phyloP scores from a whole-genome alignment of 2,888 invertebrate genomes.

The Diploptera punctata region DNA sequence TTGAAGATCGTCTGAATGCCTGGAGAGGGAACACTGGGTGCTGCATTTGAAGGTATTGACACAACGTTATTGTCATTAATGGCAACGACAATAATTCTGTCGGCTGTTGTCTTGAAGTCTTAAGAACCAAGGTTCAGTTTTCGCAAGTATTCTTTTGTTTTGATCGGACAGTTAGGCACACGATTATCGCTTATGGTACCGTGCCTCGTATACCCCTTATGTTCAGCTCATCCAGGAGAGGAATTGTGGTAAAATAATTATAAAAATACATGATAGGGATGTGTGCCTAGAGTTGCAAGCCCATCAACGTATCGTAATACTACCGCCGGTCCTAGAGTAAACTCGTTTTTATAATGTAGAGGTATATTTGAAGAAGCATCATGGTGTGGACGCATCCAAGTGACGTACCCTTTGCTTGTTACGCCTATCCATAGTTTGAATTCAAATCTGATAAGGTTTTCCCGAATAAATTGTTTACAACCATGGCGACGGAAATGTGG shows the following conservation, averaged over 20 bases:
- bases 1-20: not conserved
- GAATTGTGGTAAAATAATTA: not conserved
- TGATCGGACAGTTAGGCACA: not conserved
- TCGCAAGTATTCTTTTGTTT: not conserved
- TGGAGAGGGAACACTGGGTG: constrained; percentile 5
- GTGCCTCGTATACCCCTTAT: too few species aligned
- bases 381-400: constrained; percentile 28
- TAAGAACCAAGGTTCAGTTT: not conserved
- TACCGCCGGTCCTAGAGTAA: not conserved
- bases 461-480: not conserved
- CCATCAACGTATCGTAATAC: not conserved
- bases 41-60: constrained; percentile 5
- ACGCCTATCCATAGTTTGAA: constrained; percentile 26
- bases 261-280: not conserved
- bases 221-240: too few species aligned
- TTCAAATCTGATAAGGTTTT: too few species aligned
- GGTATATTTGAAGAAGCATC: not conserved
- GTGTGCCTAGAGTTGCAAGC: not conserved
- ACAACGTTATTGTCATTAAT: constrained; percentile 17
- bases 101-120: not conserved
- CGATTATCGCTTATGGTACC: too few species aligned
- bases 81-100: not conserved
- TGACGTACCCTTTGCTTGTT: constrained; percentile 12
- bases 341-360: too few species aligned
- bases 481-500: not conserved